Percentiles rank a stretch among this genome's conserved stretches.
Evolutionary conservation across 2,797 vertebrate genomes (phyloP).

Genomic region (Galago senegalensis): DNA sequence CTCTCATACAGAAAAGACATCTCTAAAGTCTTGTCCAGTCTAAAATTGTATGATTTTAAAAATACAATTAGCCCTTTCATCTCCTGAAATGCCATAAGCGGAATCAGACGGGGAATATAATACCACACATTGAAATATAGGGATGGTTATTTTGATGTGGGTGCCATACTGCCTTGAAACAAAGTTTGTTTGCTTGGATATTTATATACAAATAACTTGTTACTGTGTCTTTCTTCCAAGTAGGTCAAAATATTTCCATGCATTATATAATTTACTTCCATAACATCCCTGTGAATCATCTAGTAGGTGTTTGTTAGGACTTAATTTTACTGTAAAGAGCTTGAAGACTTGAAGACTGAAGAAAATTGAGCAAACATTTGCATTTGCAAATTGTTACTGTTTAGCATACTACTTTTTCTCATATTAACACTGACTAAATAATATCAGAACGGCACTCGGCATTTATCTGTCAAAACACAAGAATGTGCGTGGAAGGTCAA

Average conservation of each 20-base stretch:
- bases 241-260: conserved; percentile 58
- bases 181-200: conserved; percentile 28
- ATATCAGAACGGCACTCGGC: background rate
- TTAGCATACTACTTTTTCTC: background rate
- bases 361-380: conserved; percentile 30
- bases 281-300: conserved; percentile 49
- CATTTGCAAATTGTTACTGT: conserved; percentile 5
- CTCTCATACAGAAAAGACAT: background rate
- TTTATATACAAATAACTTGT: conserved; percentile 47
- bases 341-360: background rate
- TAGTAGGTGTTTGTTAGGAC: conserved; percentile 24
- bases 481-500: background rate
- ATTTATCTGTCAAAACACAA: background rate
- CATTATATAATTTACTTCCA: conserved; percentile 58
- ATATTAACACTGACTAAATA: conserved; percentile 29
- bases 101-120: background rate
- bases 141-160: background rate
- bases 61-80: background rate
- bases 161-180: background rate
- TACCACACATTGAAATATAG: background rate
- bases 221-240: conserved; percentile 52
- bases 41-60: conserved; percentile 60
- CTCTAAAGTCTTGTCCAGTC: conserved; percentile 36
- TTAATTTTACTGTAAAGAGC: conserved; percentile 60
- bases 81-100: background rate